Percentiles rank a stretch among this genome's conserved stretches.
Conservation (phyloP, 2,888 invertebrate species). For the Embidobia sp. region DNA sequence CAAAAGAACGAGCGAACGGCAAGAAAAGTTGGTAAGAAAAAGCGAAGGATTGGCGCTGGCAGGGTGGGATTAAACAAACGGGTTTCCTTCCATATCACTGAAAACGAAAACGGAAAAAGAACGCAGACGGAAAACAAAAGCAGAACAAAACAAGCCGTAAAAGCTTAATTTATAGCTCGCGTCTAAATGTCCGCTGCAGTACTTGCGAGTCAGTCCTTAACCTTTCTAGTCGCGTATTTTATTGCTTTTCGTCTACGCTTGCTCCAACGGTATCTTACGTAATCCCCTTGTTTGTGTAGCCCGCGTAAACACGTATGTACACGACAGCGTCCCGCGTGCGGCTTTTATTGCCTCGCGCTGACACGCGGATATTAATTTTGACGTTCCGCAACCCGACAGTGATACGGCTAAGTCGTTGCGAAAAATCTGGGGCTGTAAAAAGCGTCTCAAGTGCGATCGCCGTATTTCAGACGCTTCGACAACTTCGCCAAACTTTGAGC, state of each 20-base stretch:
- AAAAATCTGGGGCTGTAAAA: slow-evolving; percentile 3
- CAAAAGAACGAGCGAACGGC: not conserved
- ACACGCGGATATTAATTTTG: slow-evolving; percentile 53
- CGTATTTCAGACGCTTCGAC: not conserved
- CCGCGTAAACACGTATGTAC: slow-evolving; percentile 34
- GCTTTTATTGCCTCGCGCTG: slow-evolving; percentile 40
- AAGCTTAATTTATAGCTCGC: slow-evolving; percentile 70
- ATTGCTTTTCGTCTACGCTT: slow-evolving; percentile 60
- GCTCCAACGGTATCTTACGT: slow-evolving; percentile 57
- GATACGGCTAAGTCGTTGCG: slow-evolving; percentile 33
- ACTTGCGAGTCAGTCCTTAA: slow-evolving; percentile 66
- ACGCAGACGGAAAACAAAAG: slow-evolving; percentile 37
- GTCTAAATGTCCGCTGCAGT: slow-evolving; percentile 69
- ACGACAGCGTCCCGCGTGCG: slow-evolving; percentile 27
- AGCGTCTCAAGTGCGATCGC: not conserved
- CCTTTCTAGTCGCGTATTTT: slow-evolving; percentile 70
- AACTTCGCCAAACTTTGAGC: not conserved
- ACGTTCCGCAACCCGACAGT: slow-evolving; percentile 31
- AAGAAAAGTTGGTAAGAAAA: slow-evolving; percentile 26
- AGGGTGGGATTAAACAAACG: slow-evolving; percentile 55
- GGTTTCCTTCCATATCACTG: slow-evolving; percentile 52
- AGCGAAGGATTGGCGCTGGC: slow-evolving; percentile 12
- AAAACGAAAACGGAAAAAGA: slow-evolving; percentile 38
- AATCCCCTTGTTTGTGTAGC: slow-evolving; percentile 45
- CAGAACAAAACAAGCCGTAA: slow-evolving; percentile 65